phyloP scores from a whole-genome alignment of 2,113 vertebrate species.

The Hystrix brachyura region DNA sequence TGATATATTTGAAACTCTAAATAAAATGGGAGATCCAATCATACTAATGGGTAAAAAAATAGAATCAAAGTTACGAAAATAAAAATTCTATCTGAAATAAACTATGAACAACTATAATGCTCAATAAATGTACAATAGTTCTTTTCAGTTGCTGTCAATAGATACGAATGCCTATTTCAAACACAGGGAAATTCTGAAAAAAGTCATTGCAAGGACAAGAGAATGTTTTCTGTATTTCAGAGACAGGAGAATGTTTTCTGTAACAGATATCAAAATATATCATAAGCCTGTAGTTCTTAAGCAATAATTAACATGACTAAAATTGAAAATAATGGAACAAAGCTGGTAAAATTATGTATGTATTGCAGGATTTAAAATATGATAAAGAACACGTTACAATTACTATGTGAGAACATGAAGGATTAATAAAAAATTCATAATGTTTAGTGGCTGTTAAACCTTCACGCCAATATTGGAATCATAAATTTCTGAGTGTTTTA shows the following conservation, averaged over 20 bases:
- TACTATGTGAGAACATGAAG: background rate
- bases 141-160: background rate
- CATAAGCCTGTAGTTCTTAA: background rate
- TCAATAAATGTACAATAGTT: background rate
- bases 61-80: background rate
- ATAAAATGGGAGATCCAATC: background rate
- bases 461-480: background rate
- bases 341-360: background rate
- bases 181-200: background rate
- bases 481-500: background rate
- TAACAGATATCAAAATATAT: background rate
- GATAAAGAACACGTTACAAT: background rate
- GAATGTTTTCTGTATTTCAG: background rate
- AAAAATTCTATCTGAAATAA: background rate
- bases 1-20: background rate
- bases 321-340: background rate
- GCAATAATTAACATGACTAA: background rate
- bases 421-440: background rate
- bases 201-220: background rate
- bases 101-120: background rate
- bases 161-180: background rate
- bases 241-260: background rate
- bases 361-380: background rate
- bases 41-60: background rate
- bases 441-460: background rate